phyloP scores from a whole-genome alignment of 2,113 vertebrate species.

The Empidonax alnorum region DNA sequence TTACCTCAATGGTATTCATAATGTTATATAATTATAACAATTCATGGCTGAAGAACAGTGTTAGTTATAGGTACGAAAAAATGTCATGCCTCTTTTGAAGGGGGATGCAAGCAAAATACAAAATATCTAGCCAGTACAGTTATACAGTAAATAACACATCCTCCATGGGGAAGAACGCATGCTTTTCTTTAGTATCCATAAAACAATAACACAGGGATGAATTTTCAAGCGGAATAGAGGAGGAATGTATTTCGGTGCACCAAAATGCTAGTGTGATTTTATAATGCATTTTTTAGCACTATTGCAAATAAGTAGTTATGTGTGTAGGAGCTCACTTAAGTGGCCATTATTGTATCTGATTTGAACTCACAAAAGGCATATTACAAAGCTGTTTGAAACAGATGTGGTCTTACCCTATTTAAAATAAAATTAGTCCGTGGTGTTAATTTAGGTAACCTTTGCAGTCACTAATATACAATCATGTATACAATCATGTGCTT shows the following conservation, averaged over 20 bases:
- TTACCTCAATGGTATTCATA: neutral
- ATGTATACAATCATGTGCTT: neutral
- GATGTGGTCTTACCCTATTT: neutral
- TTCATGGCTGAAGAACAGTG: neutral
- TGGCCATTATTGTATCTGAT: neutral
- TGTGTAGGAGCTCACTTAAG: neutral
- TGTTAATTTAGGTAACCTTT: neutral
- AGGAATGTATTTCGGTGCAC: neutral
- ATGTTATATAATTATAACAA: neutral
- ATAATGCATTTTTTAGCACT: neutral
- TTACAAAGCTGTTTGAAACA: constrained; percentile 9
- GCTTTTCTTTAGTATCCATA: neutral
- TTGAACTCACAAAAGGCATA: neutral
- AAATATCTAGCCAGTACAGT: neutral
- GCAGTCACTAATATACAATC: neutral
- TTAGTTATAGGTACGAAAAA: neutral
- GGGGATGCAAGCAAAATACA: neutral
- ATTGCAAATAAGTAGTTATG: neutral
- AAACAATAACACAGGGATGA: neutral
- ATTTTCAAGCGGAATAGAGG: neutral
- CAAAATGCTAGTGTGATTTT: neutral
- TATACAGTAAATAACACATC: neutral
- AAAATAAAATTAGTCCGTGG: neutral
- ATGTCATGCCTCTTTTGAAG: neutral
- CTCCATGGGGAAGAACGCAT: neutral